Percentiles rank a stretch among this genome's conserved stretches.
phyloP scores from a whole-genome alignment of 2,113 vertebrate genomes.

The Pelobates fuscus region DNA sequence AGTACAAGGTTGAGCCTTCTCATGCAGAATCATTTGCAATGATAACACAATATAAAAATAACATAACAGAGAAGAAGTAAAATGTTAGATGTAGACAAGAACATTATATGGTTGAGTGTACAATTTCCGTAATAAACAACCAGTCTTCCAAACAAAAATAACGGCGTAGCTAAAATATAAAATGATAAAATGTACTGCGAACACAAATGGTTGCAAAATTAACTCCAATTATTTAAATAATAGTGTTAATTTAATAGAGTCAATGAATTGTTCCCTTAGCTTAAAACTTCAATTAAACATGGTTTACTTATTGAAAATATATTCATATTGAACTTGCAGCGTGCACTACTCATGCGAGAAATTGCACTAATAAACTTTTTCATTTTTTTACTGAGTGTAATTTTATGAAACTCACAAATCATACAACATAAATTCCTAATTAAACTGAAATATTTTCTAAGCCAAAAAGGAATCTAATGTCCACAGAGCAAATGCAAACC shows the following conservation, averaged over 20 bases:
- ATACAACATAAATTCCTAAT: slow-evolving; percentile 39
- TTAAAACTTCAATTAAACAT: slow-evolving; percentile 14
- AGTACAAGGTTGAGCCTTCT: too few relatives aligned
- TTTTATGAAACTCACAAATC: slow-evolving; percentile 34
- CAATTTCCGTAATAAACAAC: too few relatives aligned
- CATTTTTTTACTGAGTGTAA: not conserved
- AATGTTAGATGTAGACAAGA: too few relatives aligned
- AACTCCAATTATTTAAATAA: too few relatives aligned
- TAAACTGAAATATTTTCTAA: slow-evolving; percentile 20
- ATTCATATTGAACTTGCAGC: slow-evolving; percentile 25
- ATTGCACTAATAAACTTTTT: slow-evolving; percentile 20
- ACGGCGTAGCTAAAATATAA: too few relatives aligned
- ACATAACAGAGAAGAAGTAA: too few relatives aligned
- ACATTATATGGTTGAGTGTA: too few relatives aligned
- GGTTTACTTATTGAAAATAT: slow-evolving; percentile 25
- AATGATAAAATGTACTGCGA: too few relatives aligned
- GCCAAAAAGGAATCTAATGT: not conserved
- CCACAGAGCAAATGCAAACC: slow-evolving; percentile 5
- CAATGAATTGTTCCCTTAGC: not conserved
- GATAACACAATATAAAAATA: too few relatives aligned
- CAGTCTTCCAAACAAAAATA: too few relatives aligned
- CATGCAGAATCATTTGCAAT: too few relatives aligned
- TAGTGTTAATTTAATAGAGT: not conserved
- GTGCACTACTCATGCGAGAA: not conserved
- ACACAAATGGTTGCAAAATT: too few relatives aligned